Base-by-base conservation (phyloP, 2,113 vertebrate species). In the Sebastes schlegelii region DNA sequence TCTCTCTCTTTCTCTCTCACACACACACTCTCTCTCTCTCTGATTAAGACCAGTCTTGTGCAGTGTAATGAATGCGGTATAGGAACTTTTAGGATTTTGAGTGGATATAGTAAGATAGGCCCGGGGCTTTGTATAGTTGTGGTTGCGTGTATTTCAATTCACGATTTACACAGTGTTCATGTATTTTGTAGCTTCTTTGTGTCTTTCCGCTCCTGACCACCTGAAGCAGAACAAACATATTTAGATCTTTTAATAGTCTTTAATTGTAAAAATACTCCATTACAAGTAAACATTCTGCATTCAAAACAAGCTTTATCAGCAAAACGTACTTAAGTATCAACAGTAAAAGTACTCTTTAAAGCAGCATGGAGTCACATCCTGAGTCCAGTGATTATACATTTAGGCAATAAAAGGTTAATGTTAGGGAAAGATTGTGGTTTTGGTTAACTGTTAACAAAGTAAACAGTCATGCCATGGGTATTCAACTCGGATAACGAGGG, bases 401-500 rank as follows among this genome's bases (percentile, higher is more conserved):
- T 49, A 12, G 6, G 21, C 4, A 66, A 49, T 11, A 45, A 45
- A 55, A 17, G 63, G 51, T 34, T 51, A 83, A 72, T 13, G 0
- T 74, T n/a, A 23, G 16, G 52, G 17, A 65, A 75, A 58, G n/a
- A 19, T 75, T 11, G 13, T 13, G 3, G 5, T 55, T 79, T 69
- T 43, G 7, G 71, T 84, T 65, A 55, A 84, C 68, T 40, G n/a
- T 67, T 73, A 69, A 26, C 55, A 42, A 68, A 51, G 17, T 34
- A 0, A 71, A 57, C 26, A 34, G 43, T 52, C 9, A 17, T 34
- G 8, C 8, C 8, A 23, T 21, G 54, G 42, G 54, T 26, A 17
- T 72, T 72, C 49, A 21, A 72, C 17, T 3, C 10, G 1, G 42
- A 43, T 4, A 0, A 43, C 6, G 1, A 43, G 10, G 3, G 19